Base-by-base conservation (phyloP, 1,140 invertebrate genomes). In the Phortica variegata region DNA sequence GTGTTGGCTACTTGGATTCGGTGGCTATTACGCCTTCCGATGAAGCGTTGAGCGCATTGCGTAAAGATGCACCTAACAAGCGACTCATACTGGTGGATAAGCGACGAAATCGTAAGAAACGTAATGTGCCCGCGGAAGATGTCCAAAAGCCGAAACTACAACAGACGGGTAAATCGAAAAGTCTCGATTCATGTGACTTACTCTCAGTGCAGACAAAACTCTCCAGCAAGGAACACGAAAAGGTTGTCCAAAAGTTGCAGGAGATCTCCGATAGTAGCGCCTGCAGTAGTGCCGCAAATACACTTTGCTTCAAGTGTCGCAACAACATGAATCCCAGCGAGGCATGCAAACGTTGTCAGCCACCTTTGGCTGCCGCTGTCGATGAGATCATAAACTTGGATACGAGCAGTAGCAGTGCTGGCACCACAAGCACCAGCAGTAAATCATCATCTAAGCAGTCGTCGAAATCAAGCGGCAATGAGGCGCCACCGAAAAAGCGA, bases 1-100 rank as follows among this genome's bases (percentile, higher is more conserved):
- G 88, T 66, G 89, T 91, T 2, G 89, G 89, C 1, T 91, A 91
- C 60, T 77, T 93, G 44, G 89, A 91, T 57, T 79, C 88, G 33
- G 86, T 91, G 0, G 88, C 90, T 56, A 80, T 87, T 49, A 81
- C 87, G 3, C 85, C 87, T 10, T 85, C 85, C 16, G 86, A 87
- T 48, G 83, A 87, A n/a, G 84, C 86, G 2, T 46, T 88, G 10
- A 80, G 81, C 1, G 84, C 87, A 57, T 68, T 89, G 8, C 79
- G 86, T 2, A 86, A 85, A 52, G 87, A 89, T 47, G 83, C 85
- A 1, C 87, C 87, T 0, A 81, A 82, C 39, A 88, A 89, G 39
- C 79, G 89, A 9, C 75, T 91, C 1, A 82, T 90, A 6, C 73
- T 90, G 20, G 87, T 90, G 1, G 87, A 87, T 55, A 79, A 83